Percentiles rank a stretch among this genome's conserved stretches.
Evolutionary conservation across 1,140 invertebrate species (phyloP).

Genomic region (Gonioctena quinquepunctata): DNA sequence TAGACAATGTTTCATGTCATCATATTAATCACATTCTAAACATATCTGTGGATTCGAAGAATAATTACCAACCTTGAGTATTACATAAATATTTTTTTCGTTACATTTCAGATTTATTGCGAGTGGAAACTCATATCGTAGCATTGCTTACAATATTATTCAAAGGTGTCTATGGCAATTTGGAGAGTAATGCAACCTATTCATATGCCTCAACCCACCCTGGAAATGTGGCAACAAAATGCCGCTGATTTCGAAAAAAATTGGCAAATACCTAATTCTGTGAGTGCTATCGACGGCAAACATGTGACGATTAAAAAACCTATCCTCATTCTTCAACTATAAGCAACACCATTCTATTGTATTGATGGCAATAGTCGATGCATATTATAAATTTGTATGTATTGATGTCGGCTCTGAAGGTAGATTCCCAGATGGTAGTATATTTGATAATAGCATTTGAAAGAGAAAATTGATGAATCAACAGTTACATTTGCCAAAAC

Average conservation of each 20-base stretch:
- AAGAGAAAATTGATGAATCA: conserved; percentile 26
- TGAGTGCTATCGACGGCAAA: conserved; percentile 57
- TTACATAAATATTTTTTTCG: background rate
- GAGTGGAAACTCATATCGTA: conserved; percentile 27
- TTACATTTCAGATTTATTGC: conserved; percentile 22
- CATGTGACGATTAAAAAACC: conserved; percentile 27
- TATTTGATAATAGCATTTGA: conserved; percentile 43
- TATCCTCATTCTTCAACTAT: conserved; percentile 54
- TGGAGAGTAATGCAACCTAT: conserved; percentile 42
- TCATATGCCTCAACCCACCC: conserved; percentile 32
- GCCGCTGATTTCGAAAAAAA: conserved; percentile 37
- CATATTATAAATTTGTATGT: conserved; percentile 53
- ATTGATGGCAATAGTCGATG: conserved; percentile 52
- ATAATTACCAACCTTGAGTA: too few species aligned
- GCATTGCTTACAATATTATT: conserved; percentile 38
- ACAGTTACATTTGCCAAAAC: conserved; percentile 20
- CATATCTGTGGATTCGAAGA: background rate
- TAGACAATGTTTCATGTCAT: conserved; percentile 14
- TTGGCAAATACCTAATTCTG: conserved; percentile 55
- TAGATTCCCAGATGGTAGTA: conserved; percentile 52
- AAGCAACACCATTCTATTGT: conserved; percentile 52
- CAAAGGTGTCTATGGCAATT: conserved; percentile 35
- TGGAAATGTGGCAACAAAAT: conserved; percentile 40
- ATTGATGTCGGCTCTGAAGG: conserved; percentile 56
- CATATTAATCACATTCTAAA: background rate